phyloP scores from a whole-genome alignment of 2,888 invertebrate genomes.

The Oasisia sp. region DNA sequence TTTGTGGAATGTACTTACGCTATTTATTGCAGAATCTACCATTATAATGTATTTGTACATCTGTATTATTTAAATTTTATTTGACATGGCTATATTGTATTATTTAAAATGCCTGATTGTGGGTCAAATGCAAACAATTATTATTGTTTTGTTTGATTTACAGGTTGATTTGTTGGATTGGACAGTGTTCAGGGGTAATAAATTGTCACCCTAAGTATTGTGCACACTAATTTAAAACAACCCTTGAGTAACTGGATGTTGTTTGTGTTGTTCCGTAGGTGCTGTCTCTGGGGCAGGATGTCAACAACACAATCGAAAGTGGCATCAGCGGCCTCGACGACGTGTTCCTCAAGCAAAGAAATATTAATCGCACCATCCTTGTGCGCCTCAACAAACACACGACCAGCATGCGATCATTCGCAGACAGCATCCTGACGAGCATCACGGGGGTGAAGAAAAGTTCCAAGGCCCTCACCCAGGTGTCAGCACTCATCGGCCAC shows the following conservation, averaged over 20 bases:
- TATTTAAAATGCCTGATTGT: too few relatives aligned
- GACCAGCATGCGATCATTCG: background rate
- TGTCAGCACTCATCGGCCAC: conserved; percentile 26
- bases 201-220: background rate
- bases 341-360: background rate
- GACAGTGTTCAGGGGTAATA: background rate
- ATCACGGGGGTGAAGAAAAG: conserved; percentile 32
- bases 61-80: too few relatives aligned
- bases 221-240: background rate
- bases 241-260: background rate
- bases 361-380: background rate
- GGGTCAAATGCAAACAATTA: too few relatives aligned
- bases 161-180: too few relatives aligned
- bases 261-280: background rate
- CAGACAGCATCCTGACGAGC: conserved; percentile 31
- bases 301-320: background rate
- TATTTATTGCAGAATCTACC: too few relatives aligned
- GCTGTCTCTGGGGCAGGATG: background rate
- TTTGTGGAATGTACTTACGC: too few relatives aligned
- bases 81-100: too few relatives aligned
- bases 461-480: conserved; percentile 31
- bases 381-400: background rate
- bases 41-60: too few relatives aligned
- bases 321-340: background rate
- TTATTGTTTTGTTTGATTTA: too few relatives aligned